phyloP scores from a whole-genome alignment of 1,140 invertebrate genomes.

The Drosophila prosaltans region DNA sequence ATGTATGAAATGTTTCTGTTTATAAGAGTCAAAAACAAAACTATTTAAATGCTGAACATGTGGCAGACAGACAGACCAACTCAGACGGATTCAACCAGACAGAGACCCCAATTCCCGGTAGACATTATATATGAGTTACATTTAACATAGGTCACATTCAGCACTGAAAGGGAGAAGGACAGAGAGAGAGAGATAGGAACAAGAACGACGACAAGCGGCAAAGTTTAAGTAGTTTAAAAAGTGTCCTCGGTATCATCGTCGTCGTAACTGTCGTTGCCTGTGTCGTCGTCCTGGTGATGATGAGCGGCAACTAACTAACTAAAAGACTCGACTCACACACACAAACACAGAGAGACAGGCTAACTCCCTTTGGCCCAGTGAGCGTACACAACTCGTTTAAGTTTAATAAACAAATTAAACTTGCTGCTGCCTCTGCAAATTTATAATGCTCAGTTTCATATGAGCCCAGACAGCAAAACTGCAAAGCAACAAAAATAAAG shows the following conservation, averaged over 20 bases:
- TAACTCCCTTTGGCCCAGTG: slow-evolving; percentile 23
- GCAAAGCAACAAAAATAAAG: neutral
- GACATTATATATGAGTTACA: slow-evolving; percentile 37
- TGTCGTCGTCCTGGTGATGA: slow-evolving; percentile 31
- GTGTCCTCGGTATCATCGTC: slow-evolving; percentile 46
- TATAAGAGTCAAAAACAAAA: slow-evolving; percentile 30
- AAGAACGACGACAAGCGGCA: slow-evolving; percentile 40
- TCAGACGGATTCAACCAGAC: slow-evolving; percentile 23
- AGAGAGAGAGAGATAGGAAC: slow-evolving; percentile 17
- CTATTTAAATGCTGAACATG: slow-evolving; percentile 48
- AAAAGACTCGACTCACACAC: slow-evolving; percentile 12
- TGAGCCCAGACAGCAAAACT: slow-evolving; percentile 16
- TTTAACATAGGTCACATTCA: slow-evolving; percentile 57
- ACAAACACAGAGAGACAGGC: slow-evolving; percentile 2
- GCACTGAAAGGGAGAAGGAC: slow-evolving; percentile 6
- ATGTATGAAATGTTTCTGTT: slow-evolving; percentile 51
- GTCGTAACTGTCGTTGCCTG: neutral
- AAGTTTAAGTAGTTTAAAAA: slow-evolving; percentile 79
- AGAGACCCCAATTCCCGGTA: slow-evolving; percentile 27
- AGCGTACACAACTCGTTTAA: slow-evolving; percentile 72
- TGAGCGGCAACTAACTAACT: slow-evolving; percentile 51
- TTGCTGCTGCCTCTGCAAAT: slow-evolving; percentile 62
- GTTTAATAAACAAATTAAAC: slow-evolving; percentile 81
- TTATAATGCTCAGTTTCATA: slow-evolving; percentile 38
- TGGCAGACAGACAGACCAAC: too few relatives aligned